Conservation (phyloP, 2,888 invertebrate species). For the Ichneumon xanthorius region DNA sequence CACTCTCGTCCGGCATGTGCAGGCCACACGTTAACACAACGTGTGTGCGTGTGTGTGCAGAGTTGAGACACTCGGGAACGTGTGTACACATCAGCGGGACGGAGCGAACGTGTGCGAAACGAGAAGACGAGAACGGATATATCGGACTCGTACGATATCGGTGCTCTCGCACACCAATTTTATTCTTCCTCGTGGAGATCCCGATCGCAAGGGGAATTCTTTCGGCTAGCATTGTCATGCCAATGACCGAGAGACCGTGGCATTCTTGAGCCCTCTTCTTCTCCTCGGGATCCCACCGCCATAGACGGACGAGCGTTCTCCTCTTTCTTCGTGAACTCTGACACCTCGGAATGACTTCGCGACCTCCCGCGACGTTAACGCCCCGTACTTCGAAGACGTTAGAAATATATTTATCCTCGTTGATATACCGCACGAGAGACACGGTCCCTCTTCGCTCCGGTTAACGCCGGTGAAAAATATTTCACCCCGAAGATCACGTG, state of each 20-base stretch:
- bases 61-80: slow-evolving; percentile 28
- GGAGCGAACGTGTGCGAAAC: slow-evolving; percentile 44
- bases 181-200: slow-evolving; percentile 36
- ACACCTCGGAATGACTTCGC: slow-evolving; percentile 46
- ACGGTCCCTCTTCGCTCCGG: not conserved
- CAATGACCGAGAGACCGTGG: slow-evolving; percentile 44
- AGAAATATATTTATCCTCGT: slow-evolving; percentile 53
- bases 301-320: slow-evolving; percentile 13
- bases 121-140: slow-evolving; percentile 41
- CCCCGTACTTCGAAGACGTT: slow-evolving; percentile 30
- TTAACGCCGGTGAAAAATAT: slow-evolving; percentile 30
- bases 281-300: slow-evolving; percentile 2
- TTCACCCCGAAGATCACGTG: not conserved
- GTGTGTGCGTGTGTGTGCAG: not conserved
- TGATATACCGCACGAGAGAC: slow-evolving; percentile 22
- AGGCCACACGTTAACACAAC: not conserved
- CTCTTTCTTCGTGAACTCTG: slow-evolving; percentile 38
- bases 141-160: slow-evolving; percentile 23
- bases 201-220: slow-evolving; percentile 50
- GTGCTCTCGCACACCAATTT: slow-evolving; percentile 34
- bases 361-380: not conserved
- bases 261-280: slow-evolving; percentile 17
- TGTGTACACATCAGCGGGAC: slow-evolving; percentile 22
- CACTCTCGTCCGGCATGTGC: slow-evolving; percentile 12
- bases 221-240: slow-evolving; percentile 60